Evolutionary conservation across 2,113 vertebrate species (phyloP).

Genomic region (Semicossyphus pulcher): DNA sequence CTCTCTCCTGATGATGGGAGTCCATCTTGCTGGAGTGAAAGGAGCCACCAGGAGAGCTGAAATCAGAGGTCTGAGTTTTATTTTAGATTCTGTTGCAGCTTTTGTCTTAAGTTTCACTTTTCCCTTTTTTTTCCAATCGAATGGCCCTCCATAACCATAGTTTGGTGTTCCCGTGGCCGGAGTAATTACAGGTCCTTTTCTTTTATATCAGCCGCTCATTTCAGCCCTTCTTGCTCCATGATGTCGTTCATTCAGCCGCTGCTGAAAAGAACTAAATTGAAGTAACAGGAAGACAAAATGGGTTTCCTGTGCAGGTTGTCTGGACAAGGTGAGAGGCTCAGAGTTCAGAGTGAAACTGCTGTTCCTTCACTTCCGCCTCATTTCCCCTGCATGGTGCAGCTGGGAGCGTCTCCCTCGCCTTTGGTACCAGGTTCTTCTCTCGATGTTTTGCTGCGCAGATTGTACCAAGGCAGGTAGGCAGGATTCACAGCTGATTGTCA

Average conservation of each 20-base stretch:
- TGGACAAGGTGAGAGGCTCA: no score
- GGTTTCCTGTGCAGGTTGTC: background rate
- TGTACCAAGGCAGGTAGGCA: no score
- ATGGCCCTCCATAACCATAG: background rate
- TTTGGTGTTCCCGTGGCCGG: background rate
- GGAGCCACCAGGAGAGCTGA: background rate
- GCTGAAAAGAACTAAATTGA: background rate
- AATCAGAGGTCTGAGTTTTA: background rate
- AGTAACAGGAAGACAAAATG: background rate
- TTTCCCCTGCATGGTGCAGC: no score
- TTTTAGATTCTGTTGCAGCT: background rate
- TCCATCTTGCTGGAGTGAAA: constrained; percentile 41
- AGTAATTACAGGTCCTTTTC: background rate
- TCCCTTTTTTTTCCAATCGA: background rate
- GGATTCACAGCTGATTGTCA: no score
- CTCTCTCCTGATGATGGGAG: constrained; percentile 32
- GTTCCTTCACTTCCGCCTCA: no score
- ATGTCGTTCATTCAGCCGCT: background rate
- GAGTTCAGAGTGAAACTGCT: no score
- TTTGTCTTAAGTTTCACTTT: background rate
- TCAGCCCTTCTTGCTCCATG: background rate
- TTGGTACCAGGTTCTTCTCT: no score
- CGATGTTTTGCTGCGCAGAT: no score
- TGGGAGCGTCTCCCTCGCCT: no score
- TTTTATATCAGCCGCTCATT: background rate